Evolutionary conservation across 1,140 invertebrate species (phyloP).

Genomic region (Orius insidiosus): DNA sequence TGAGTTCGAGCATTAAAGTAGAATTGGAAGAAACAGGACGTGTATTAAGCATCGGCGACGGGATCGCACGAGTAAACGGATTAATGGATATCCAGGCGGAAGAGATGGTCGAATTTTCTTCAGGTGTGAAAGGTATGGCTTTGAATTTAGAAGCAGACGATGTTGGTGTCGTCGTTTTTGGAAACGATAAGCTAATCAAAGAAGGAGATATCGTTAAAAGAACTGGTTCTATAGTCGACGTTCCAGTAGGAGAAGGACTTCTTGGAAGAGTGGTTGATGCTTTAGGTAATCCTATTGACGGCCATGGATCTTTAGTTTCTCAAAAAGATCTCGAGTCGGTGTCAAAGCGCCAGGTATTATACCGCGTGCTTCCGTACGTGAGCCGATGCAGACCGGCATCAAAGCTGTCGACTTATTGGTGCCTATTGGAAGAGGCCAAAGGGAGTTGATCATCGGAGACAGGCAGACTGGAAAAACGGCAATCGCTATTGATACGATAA

Average conservation of each 20-base stretch:
- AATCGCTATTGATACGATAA: slow-evolving; percentile 98
- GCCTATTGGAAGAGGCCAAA: slow-evolving; percentile 96
- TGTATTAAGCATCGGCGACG: slow-evolving; percentile 98
- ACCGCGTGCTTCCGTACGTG: slow-evolving; percentile 92
- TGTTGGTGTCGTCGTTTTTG: slow-evolving; percentile 99
- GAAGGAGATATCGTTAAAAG: slow-evolving; percentile 99
- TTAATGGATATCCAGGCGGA: slow-evolving; percentile 99
- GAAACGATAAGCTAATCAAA: slow-evolving; percentile 98
- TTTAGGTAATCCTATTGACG: slow-evolving; percentile 82
- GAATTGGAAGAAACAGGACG: slow-evolving; percentile 91
- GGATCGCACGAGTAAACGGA: slow-evolving; percentile 99
- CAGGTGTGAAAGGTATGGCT: slow-evolving; percentile 99
- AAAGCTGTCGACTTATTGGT: slow-evolving; percentile 98
- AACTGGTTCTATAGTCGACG: slow-evolving; percentile 98
- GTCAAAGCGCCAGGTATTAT: slow-evolving; percentile 99
- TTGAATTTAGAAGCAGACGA: slow-evolving; percentile 99
- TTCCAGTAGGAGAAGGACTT: slow-evolving; percentile 88
- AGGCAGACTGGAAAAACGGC: slow-evolving; percentile 99
- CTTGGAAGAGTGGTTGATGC: slow-evolving; percentile 98
- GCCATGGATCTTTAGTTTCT: slow-evolving; percentile 68
- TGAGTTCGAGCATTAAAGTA: slow-evolving; percentile 70
- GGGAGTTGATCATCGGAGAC: slow-evolving; percentile 99
- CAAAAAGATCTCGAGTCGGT: slow-evolving; percentile 75
- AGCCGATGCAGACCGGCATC: slow-evolving; percentile 98
- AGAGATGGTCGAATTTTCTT: slow-evolving; percentile 99